These are phyloP conservation scores for Oryzias javanicus DNA, from an alignment of 2,113 vertebrate genomes.

Conservation along the genomic window DNA sequence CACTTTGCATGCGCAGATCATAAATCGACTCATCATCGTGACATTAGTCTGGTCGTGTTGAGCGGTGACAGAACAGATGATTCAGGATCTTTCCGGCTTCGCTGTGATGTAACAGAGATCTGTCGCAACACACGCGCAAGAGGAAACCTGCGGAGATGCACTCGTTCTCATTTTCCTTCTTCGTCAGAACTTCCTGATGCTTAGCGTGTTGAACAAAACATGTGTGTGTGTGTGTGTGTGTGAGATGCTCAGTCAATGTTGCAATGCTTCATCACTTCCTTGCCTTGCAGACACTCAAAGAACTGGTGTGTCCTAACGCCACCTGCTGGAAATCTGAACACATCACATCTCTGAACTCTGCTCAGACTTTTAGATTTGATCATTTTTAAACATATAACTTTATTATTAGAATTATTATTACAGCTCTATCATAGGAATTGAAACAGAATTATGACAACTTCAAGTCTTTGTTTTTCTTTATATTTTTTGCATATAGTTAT, in stretches of 20 bases:
- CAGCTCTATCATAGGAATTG: too few relatives aligned
- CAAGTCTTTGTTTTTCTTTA: too few relatives aligned
- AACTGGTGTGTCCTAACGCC: constrained; percentile 28
- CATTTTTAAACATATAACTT: too few relatives aligned
- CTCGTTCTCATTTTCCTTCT: not conserved
- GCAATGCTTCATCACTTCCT: too few relatives aligned
- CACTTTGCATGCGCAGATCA: constrained; percentile 29
- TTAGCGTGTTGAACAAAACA: not conserved
- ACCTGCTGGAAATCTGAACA: constrained; percentile 23
- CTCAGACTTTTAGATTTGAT: too few relatives aligned
- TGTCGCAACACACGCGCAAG: constrained; percentile 52
- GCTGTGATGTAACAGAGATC: constrained; percentile 39
- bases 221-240: too few relatives aligned
- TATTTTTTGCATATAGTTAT: too few relatives aligned
- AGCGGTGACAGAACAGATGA: not conserved
- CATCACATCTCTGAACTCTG: constrained; percentile 7
- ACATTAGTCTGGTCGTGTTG: not conserved
- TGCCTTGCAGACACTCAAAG: too few relatives aligned
- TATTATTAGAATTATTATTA: too few relatives aligned
- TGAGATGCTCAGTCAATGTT: too few relatives aligned
- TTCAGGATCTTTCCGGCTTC: not conserved
- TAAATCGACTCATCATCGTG: not conserved
- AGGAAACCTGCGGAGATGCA: not conserved
- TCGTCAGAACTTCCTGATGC: constrained; percentile 3
- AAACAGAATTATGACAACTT: too few relatives aligned